Percentiles rank a stretch among this genome's conserved stretches.
phyloP scores from a whole-genome alignment of 2,888 invertebrate species.

The Microplitis deprimator region DNA sequence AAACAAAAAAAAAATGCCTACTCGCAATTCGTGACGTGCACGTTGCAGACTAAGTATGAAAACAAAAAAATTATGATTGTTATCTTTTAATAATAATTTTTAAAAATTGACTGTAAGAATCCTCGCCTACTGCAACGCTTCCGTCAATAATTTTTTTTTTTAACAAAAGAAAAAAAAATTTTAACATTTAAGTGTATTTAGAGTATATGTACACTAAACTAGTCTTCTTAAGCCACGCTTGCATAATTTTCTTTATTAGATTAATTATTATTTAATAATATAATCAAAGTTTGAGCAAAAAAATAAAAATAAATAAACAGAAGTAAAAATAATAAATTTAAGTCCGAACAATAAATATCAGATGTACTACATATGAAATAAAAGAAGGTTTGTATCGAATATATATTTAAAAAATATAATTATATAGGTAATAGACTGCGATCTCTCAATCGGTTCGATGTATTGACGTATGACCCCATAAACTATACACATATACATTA shows the following conservation, averaged over 20 bases:
- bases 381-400: background rate
- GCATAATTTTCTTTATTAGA: slow-evolving; percentile 56
- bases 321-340: background rate
- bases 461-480: background rate
- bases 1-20: background rate
- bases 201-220: slow-evolving; percentile 26
- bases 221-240: slow-evolving; percentile 42
- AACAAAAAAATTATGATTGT: background rate
- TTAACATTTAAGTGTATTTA: slow-evolving; percentile 1
- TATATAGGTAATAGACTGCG: background rate
- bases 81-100: slow-evolving; percentile 5
- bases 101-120: slow-evolving; percentile 19
- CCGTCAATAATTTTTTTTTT: slow-evolving; percentile 21
- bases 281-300: slow-evolving; percentile 40
- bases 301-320: background rate
- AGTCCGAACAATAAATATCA: background rate
- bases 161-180: background rate
- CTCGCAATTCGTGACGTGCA: background rate
- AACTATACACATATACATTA: background rate
- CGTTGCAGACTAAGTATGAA: background rate
- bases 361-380: background rate
- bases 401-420: background rate
- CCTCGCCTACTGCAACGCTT: slow-evolving; percentile 36
- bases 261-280: slow-evolving; percentile 55
- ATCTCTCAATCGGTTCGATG: slow-evolving; percentile 1